Evolutionary conservation across 2,113 vertebrate species (phyloP).

Genomic region (Trematocara stigmaticum): DNA sequence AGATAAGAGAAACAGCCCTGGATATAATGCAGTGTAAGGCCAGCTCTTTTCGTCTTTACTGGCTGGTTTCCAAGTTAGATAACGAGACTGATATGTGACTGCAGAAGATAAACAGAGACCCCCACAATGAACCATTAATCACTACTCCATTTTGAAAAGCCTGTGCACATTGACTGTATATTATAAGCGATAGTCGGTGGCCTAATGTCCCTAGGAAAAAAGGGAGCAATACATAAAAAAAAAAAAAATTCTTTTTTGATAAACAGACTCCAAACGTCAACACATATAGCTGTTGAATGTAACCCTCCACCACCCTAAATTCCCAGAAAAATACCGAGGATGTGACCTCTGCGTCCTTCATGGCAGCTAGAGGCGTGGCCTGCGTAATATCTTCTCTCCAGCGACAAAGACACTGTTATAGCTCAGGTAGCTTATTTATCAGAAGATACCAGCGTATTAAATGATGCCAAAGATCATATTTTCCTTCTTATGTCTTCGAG

Average conservation of each 20-base stretch:
- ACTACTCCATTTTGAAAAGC: neutral
- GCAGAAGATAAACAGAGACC: neutral
- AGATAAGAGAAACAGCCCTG: conserved; percentile 31
- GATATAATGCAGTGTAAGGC: conserved; percentile 11
- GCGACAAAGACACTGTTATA: neutral
- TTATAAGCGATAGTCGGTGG: neutral
- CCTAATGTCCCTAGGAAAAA: neutral
- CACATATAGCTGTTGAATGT: neutral
- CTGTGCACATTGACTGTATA: neutral
- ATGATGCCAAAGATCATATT: neutral
- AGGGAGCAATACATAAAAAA: neutral
- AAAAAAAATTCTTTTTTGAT: neutral
- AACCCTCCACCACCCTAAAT: neutral
- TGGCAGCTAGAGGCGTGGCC: neutral
- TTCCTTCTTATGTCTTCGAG: neutral
- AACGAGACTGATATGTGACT: neutral
- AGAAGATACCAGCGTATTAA: neutral
- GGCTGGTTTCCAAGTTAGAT: neutral
- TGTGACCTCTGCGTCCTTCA: neutral
- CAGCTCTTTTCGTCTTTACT: conserved; percentile 36
- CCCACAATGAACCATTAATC: neutral
- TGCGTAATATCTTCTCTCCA: neutral
- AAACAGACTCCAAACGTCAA: neutral
- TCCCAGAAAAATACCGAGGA: neutral
- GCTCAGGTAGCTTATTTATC: neutral